Base-by-base conservation (phyloP, 2,797 vertebrate genomes). In the Enteromius anoplus region DNA sequence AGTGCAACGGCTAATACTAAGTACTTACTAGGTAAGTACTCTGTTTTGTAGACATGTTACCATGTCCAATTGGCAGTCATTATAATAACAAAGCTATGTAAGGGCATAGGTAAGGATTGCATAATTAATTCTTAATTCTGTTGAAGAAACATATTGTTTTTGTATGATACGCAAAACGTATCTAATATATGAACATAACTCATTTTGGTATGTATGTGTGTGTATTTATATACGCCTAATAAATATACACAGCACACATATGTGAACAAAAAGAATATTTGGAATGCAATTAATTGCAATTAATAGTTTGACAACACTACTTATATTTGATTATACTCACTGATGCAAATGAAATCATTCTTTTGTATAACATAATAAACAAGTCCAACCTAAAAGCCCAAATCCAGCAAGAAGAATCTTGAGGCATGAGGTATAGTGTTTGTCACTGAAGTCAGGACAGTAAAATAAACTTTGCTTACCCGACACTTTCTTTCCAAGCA, bases 401-500 rank as follows among this genome's bases (percentile, higher is more conserved):
- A 53, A 78, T 53, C 4, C 34, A 29, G 17, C 17, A 40, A 45
- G 23, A 32, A 32, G 58, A 80, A 60, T 80, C 17, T 40, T 3
- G 6, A 55, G 58, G 42, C 23, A 70, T 11, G 21, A 47, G 19
- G 21, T 21, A 80, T 80, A 19, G 14, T 62, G 79, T 81, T 81
- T 49, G 79, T 81, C 55, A 81, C 68, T 53, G 42, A 75, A 75
- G 60, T 51, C 87, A 88, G 91, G 92, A 86, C 89, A 90, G 83
- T 92, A 88, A 90, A 91, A 83, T 49, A 77, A 62, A 51, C 42
- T 80, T 76, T 73, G 60, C 77, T 85, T 84, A 69, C 65, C 75
- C 82, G 51, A 86, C 72, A 75, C 66, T 77, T 83, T 80, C 77
- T 70, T 81, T 65, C 73, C 79, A 65, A 62, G 23, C 68, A 45